Evolutionary conservation across 1,140 invertebrate genomes (phyloP).

Genomic region (Conus betulinus): DNA sequence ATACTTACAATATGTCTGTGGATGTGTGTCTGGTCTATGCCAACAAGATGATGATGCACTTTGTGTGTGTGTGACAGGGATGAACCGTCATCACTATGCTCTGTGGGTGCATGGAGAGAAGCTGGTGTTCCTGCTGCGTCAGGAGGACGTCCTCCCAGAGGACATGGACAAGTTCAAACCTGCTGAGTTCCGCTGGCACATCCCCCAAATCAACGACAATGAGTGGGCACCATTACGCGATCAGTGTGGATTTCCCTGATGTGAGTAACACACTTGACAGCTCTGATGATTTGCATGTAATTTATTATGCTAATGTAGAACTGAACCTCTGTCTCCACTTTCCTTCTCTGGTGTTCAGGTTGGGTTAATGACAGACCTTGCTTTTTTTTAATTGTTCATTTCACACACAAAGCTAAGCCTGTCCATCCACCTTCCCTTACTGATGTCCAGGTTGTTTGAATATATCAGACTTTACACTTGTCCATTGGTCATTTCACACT

Average conservation of each 20-base stretch:
- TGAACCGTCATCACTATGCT: constrained; percentile 99
- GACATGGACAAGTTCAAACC: constrained; percentile 97
- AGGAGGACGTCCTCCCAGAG: constrained; percentile 93
- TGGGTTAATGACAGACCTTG: too few species aligned
- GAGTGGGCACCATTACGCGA: constrained; percentile 96
- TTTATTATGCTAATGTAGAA: too few species aligned
- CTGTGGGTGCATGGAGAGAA: constrained; percentile 97
- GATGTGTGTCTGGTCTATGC: not conserved
- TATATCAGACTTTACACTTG: too few species aligned
- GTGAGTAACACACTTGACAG: constrained; percentile 6
- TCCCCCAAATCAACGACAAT: constrained; percentile 91
- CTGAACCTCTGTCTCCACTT: too few species aligned
- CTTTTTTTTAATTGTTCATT: too few species aligned
- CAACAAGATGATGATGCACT: too few species aligned
- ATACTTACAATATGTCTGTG: not conserved
- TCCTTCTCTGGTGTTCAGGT: too few species aligned
- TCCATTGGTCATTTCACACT: too few species aligned
- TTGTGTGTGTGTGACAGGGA: constrained; percentile 81
- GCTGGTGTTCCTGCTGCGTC: constrained; percentile 91
- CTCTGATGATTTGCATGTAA: too few species aligned
- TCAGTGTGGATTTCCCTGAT: constrained; percentile 83
- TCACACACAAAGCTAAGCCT: too few species aligned
- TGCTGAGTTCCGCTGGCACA: constrained; percentile 91
- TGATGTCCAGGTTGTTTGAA: too few species aligned
- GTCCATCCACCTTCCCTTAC: too few species aligned